Percentiles rank a stretch among this genome's conserved stretches.
phyloP scores from a whole-genome alignment of 1,140 invertebrate species.

The Orchestia grillus region DNA sequence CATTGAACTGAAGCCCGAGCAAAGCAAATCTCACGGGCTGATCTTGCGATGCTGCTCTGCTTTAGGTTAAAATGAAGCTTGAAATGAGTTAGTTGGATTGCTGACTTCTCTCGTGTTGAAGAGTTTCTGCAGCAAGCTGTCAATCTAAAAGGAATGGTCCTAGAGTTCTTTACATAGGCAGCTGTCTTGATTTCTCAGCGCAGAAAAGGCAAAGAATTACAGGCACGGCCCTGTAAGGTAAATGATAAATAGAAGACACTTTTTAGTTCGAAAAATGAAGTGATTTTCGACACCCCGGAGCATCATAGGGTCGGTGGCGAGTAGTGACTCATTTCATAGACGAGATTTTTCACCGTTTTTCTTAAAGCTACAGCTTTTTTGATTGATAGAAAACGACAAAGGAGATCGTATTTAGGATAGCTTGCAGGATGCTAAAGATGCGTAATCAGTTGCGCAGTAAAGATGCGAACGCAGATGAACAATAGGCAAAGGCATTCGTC shows the following conservation, averaged over 20 bases:
- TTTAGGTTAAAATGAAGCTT: background rate
- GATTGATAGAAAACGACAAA: too few species aligned
- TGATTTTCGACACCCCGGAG: background rate
- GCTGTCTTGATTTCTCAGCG: background rate
- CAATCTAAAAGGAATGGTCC: background rate
- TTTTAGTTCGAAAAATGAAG: background rate
- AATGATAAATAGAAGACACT: background rate
- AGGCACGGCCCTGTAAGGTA: background rate
- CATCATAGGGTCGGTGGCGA: background rate
- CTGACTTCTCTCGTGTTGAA: background rate
- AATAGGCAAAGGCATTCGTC: too few species aligned
- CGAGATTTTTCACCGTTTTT: too few species aligned
- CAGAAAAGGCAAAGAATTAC: background rate
- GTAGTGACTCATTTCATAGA: too few species aligned
- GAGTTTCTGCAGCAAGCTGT: background rate
- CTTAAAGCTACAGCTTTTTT: too few species aligned
- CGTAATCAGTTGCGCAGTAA: too few species aligned
- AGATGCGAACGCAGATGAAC: too few species aligned
- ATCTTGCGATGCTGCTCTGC: background rate
- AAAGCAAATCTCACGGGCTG: background rate
- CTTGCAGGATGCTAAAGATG: too few species aligned
- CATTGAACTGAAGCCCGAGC: slow-evolving; percentile 47
- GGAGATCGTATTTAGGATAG: too few species aligned
- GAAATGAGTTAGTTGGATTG: background rate
- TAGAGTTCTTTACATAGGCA: background rate